phyloP scores from a whole-genome alignment of 2,888 invertebrate species.

The Agrotis puta region DNA sequence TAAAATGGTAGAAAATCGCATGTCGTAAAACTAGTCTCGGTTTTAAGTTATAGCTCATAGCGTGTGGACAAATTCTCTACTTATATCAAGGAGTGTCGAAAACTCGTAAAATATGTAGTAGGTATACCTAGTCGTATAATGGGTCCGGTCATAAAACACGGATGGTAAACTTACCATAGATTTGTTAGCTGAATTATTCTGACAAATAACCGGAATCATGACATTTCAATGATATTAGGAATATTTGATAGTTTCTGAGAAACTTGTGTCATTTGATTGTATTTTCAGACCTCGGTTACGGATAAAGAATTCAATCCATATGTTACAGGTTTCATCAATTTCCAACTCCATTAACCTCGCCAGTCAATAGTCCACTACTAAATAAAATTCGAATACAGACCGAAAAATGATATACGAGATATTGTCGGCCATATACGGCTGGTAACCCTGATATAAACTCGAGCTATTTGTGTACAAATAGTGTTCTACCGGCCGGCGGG shows the following conservation, averaged over 20 bases:
- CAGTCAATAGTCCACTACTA: conserved; percentile 13
- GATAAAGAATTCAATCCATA: background rate
- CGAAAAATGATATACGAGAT: conserved; percentile 42
- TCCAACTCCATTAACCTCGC: conserved; percentile 17
- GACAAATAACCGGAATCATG: conserved; percentile 29
- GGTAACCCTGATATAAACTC: conserved; percentile 57
- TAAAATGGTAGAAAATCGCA: conserved; percentile 69
- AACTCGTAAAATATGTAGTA: conserved; percentile 76
- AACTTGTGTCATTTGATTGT: conserved; percentile 2
- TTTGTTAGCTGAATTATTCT: conserved; percentile 54
- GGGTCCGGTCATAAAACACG: conserved; percentile 77
- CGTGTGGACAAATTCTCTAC: conserved; percentile 81
- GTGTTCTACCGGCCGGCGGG: conserved; percentile 54
- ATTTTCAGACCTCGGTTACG: background rate
- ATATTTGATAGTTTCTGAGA: conserved; percentile 7
- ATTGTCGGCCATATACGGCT: conserved; percentile 20
- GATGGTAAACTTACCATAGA: conserved; percentile 57
- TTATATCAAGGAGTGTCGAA: conserved; percentile 77
- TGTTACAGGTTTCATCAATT: conserved; percentile 20
- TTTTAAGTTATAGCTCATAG: conserved; percentile 77
- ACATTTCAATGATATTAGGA: background rate
- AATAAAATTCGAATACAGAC: conserved; percentile 47
- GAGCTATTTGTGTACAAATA: conserved; percentile 67
- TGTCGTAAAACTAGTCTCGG: conserved; percentile 78
- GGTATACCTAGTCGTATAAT: conserved; percentile 72